Evolutionary conservation across 2,888 invertebrate species (phyloP).

Genomic region (Spialia ferax): DNA sequence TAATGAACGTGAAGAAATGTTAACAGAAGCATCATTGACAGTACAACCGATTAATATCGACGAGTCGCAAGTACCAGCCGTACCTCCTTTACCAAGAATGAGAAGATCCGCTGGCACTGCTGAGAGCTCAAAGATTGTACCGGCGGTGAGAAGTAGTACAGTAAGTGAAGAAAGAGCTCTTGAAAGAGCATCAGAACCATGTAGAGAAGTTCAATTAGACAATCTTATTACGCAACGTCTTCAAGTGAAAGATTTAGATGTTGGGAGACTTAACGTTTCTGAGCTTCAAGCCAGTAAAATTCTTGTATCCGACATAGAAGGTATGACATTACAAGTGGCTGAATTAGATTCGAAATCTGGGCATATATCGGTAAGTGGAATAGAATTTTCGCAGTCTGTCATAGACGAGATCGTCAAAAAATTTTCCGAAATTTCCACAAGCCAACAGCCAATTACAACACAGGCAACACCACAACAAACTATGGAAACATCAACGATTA

Average conservation of each 20-base stretch:
- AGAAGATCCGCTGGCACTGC: conserved; percentile 59
- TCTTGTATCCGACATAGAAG: conserved; percentile 93
- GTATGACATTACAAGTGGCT: conserved; percentile 90
- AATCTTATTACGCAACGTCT: conserved; percentile 87
- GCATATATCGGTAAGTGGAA: conserved; percentile 88
- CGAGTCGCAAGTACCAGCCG: conserved; percentile 74
- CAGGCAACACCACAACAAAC: conserved; percentile 49
- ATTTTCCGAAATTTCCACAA: conserved; percentile 79
- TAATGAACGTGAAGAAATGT: conserved; percentile 86
- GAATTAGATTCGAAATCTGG: conserved; percentile 91
- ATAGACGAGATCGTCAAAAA: conserved; percentile 89
- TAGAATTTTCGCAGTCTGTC: conserved; percentile 89
- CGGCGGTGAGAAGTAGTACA: conserved; percentile 28
- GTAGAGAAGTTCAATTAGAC: conserved; percentile 74
- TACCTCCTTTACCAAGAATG: conserved; percentile 77
- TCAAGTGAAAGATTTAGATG: conserved; percentile 92
- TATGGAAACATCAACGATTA: conserved; percentile 46
- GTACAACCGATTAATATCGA: conserved; percentile 89
- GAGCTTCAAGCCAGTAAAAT: conserved; percentile 93
- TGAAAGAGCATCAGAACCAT: conserved; percentile 66
- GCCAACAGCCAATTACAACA: conserved; percentile 46
- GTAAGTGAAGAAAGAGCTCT: conserved; percentile 61
- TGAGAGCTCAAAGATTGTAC: conserved; percentile 42
- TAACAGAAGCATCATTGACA: conserved; percentile 89
- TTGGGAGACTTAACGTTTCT: conserved; percentile 92